A percentile compares a stretch with the other conserved stretches of the same genome.
Conservation (phyloP, 64 coral and sea anemone species). For the Cladopsammia gracilis region DNA sequence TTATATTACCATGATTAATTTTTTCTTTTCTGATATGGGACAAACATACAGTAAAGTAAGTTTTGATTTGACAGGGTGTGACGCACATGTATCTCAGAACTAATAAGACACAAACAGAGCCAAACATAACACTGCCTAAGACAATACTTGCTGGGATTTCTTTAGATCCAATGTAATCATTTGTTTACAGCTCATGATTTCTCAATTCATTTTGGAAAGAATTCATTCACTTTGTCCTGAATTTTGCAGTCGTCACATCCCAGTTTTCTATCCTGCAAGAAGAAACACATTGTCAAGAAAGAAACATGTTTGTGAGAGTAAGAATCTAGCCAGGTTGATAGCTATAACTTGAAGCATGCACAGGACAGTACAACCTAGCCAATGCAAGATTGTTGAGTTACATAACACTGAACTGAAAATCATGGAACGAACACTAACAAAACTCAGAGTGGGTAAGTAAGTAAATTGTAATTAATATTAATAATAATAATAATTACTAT, state of each 20-base stretch:
- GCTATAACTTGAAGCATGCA: no score
- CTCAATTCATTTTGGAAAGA: constrained; percentile 78
- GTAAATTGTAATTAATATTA: no score
- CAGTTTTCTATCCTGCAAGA: constrained; percentile 77
- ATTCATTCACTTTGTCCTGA: constrained; percentile 74
- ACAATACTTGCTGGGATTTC: background rate
- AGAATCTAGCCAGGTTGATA: no score
- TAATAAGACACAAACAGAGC: constrained; percentile 37
- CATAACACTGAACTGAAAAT: no score
- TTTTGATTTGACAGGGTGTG: background rate
- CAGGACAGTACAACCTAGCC: no score
- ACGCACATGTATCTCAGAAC: constrained; percentile 6
- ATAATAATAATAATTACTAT: no score
- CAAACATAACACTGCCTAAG: background rate
- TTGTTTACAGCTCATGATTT: background rate
- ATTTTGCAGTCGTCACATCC: constrained; percentile 83
- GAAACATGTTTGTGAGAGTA: background rate
- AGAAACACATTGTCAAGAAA: background rate
- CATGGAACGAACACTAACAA: no score
- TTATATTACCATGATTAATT: background rate
- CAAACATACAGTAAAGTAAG: background rate
- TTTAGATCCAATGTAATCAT: background rate
- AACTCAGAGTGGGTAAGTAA: no score
- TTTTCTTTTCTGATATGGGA: background rate
- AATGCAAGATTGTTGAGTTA: no score